Base-by-base conservation (phyloP, 2,888 invertebrate genomes). In the Tromatobia lineatoria region DNA sequence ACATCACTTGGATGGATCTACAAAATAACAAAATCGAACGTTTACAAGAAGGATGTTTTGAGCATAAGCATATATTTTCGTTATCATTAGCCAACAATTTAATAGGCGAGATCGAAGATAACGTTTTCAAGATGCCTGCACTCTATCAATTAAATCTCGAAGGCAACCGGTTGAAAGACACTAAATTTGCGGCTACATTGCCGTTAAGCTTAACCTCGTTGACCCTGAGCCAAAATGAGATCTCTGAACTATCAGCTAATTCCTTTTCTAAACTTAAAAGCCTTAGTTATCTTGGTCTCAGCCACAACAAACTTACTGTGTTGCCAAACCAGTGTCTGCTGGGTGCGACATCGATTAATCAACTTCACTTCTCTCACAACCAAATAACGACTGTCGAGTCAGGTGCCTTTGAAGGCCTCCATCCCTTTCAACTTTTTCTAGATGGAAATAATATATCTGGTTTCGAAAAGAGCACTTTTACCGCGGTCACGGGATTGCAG, bases 151-250 rank as follows among this genome's bases (percentile, higher is more conserved):
- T 66, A 15, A 15, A n/a, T 13, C 42, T 66, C 66, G 2, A 45
- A 6, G 45, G 15, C 10, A 66, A 66, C 13, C 42, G 23, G 23
- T 23, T 66, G 23, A 66, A 66, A 4, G 11, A 66, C 23, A 66
- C 66, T 3, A 66, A 66, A 13, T 66, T 66, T 13, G 42, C 42
- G 13, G 23, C 66, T 0, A 45, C 66, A 45, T 34, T 66, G 66
- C 45, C 66, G 20, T 45, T 45, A 20, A 42, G 23, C 23, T 23
- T 66, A n/a, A 59, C 47, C 0, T 85, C 84, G 1, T 25, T 91
- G 23, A 88, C 90, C 57, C 54, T 91, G 3, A 81, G 88, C 1
- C 69, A 86, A 15, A 91, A 91, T 73, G 87, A 88, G 0, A 89
- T 91, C 29, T 34, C 76, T 2, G 91, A 91, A 73, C 86, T 91